A percentile compares a stretch with the other conserved stretches of the same genome.
These are phyloP conservation scores for Campoplex capitator DNA, from an alignment of 2,888 invertebrate genomes.

Conservation along the genomic window DNA sequence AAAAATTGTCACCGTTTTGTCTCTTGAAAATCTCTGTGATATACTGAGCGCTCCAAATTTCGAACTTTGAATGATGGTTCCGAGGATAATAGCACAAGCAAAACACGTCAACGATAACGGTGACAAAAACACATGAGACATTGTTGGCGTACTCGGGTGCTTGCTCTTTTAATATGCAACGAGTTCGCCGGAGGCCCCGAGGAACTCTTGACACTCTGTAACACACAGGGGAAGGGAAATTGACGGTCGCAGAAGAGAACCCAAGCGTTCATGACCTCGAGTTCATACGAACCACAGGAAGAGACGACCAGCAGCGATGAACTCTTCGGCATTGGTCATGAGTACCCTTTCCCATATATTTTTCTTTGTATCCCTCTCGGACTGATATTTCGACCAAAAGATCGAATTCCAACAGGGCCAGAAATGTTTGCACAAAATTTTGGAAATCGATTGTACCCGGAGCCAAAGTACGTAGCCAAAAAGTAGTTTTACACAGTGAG, in stretches of 20 bases:
- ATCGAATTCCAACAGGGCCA: not conserved
- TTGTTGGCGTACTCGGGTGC: constrained; percentile 72
- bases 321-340: constrained; percentile 48
- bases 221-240: constrained; percentile 26
- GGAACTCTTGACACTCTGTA: constrained; percentile 77
- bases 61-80: constrained; percentile 1
- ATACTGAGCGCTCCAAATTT: not conserved
- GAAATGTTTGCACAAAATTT: not conserved
- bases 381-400: not conserved
- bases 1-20: not conserved
- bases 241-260: constrained; percentile 61
- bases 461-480: not conserved
- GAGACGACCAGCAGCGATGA: constrained; percentile 48
- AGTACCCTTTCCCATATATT: constrained; percentile 21
- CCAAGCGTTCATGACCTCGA: constrained; percentile 64
- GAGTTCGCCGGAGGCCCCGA: constrained; percentile 72
- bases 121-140: constrained; percentile 70
- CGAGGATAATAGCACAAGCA: not conserved
- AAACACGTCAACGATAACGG: constrained; percentile 30
- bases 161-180: constrained; percentile 83
- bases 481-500: not conserved
- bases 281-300: constrained; percentile 67
- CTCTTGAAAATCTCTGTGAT: not conserved
- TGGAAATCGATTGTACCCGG: not conserved
- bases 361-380: not conserved